Evolutionary conservation across 1,140 invertebrate species (phyloP).

Genomic region (Drosophila bifasciata): DNA sequence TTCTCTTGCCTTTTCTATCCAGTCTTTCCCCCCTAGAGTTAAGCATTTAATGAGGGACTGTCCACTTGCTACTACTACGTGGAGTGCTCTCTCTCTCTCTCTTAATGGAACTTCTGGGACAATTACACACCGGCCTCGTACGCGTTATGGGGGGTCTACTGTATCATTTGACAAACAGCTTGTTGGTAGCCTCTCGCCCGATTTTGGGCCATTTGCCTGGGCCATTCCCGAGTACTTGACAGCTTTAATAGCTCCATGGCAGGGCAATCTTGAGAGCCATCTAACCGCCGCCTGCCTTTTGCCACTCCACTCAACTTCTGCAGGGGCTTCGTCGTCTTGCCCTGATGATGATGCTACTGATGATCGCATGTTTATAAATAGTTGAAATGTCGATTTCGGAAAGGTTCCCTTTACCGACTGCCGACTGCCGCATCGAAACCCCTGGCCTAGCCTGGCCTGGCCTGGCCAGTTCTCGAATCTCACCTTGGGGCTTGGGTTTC

Average conservation of each 20-base stretch:
- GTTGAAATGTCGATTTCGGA: slow-evolving; percentile 69
- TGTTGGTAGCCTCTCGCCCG: background rate
- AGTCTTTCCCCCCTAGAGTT: no score
- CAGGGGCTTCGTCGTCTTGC: background rate
- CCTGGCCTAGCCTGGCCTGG: no score
- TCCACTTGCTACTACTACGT: background rate
- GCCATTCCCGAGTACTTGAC: background rate
- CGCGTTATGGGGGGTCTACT: background rate
- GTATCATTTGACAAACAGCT: slow-evolving; percentile 31
- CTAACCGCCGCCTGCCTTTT: slow-evolving; percentile 11
- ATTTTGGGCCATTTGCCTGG: no score
- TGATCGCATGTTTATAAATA: slow-evolving; percentile 81
- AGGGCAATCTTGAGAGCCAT: background rate
- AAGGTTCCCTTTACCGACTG: slow-evolving; percentile 48
- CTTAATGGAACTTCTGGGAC: background rate
- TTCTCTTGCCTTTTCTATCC: no score
- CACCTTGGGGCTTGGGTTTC: slow-evolving; percentile 71
- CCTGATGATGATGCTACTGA: slow-evolving; percentile 38
- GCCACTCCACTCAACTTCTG: slow-evolving; percentile 5
- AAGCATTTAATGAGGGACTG: background rate
- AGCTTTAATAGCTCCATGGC: slow-evolving; percentile 38
- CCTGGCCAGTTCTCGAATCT: slow-evolving; percentile 56
- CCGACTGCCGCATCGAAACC: slow-evolving; percentile 32
- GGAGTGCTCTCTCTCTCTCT: background rate
- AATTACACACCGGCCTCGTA: background rate